phyloP scores from a whole-genome alignment of 2,888 invertebrate species.

The Odontocolon sp. region DNA sequence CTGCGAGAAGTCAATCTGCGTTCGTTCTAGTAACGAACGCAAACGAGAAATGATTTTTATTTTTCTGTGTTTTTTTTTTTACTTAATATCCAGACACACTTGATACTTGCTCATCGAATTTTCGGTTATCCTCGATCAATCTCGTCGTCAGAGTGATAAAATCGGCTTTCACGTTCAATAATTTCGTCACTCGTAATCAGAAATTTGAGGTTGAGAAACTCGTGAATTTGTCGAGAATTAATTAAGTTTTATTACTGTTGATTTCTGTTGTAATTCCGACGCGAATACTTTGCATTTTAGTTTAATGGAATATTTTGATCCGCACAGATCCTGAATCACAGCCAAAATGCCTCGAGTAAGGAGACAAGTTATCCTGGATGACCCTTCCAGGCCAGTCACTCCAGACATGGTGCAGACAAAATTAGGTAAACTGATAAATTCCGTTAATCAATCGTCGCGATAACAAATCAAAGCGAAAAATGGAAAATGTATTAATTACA shows the following conservation, averaged over 20 bases:
- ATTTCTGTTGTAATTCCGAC: not conserved
- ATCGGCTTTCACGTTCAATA: not conserved
- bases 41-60: no score
- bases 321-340: slow-evolving; percentile 54
- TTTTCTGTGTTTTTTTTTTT: not conserved
- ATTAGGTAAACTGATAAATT: slow-evolving; percentile 71
- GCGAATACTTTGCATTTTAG: not conserved
- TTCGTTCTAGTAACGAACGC: not conserved
- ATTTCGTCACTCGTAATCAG: not conserved
- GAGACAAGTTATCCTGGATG: slow-evolving; percentile 79
- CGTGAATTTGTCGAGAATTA: not conserved
- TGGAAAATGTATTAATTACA: not conserved
- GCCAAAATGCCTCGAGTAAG: slow-evolving; percentile 78
- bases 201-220: not conserved
- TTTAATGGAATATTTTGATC: not conserved
- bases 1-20: not conserved
- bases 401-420: slow-evolving; percentile 80
- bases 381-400: slow-evolving; percentile 79
- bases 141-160: slow-evolving; percentile 10
- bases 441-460: no score
- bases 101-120: slow-evolving; percentile 1
- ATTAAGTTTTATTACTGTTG: no score
- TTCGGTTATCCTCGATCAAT: not conserved
- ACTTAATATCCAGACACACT: not conserved
- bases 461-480: slow-evolving; percentile 9